Evolutionary conservation across 1,140 invertebrate species (phyloP).

Genomic region (Leptinotarsa undecemlineata): DNA sequence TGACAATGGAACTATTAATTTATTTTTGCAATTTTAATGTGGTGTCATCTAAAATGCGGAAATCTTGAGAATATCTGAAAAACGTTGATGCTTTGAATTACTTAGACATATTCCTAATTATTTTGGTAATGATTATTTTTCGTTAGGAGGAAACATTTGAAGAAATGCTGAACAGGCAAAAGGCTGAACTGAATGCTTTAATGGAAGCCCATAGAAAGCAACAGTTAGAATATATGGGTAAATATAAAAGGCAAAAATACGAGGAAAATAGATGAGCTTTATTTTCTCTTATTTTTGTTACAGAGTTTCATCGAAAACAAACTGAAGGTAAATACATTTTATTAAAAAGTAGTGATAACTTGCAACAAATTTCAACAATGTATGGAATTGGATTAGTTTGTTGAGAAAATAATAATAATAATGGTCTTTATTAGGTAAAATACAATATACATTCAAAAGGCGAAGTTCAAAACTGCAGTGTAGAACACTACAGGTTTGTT

Average conservation of each 20-base stretch:
- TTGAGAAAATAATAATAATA: no score
- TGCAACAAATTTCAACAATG: background rate
- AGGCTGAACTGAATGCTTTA: conserved; percentile 54
- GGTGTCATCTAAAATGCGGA: no score
- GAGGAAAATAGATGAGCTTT: conserved; percentile 32
- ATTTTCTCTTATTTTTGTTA: conserved; percentile 36
- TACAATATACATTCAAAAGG: no score
- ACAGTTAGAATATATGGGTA: conserved; percentile 54
- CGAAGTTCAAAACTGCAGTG: no score
- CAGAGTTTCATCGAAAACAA: conserved; percentile 44
- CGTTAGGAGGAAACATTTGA: conserved; percentile 54
- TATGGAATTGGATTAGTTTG: background rate
- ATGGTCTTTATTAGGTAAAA: no score
- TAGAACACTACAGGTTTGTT: no score
- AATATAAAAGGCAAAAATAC: conserved; percentile 41
- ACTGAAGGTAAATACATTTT: conserved; percentile 38
- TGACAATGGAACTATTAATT: no score
- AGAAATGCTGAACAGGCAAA: conserved; percentile 55
- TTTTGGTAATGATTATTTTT: conserved; percentile 20
- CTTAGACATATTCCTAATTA: background rate
- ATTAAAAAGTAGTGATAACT: background rate
- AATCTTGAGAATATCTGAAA: no score
- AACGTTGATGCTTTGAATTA: no score
- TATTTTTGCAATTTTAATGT: no score
- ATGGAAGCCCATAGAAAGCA: conserved; percentile 55